Evolutionary conservation across 1,140 invertebrate species (phyloP), one percentile per base, ranked within the genome.

Genomic region (Drosophila paulistorum): DNA sequence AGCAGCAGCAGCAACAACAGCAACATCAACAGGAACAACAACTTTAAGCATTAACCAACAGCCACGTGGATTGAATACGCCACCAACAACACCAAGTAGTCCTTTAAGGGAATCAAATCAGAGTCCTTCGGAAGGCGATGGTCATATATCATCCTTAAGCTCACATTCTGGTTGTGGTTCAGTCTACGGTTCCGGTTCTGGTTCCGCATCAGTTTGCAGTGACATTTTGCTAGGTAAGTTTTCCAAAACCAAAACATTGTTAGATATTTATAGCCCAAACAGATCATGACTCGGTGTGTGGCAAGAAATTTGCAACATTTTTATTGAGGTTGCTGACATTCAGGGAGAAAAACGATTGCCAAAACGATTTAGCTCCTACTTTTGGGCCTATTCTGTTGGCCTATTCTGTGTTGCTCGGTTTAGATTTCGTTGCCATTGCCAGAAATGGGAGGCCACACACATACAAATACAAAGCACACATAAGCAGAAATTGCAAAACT

Each of bases 261-360:
- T 54, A n/a, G 39, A 30, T 30, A 30, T 86, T 83, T 86, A 87
- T 87, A 86, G 72, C 61, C 77, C 68, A 72, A 89, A 79, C 71
- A 82, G 84, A 91, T 91, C 90, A 91, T 90, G 84, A 81, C 90
- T 90, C 85, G 81, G 84, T 75, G 90, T 75, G 68, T 11, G 10
- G 9, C 45, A 51, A 11, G 17, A 51, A n/a, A 51, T 23, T 23
- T 51, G 76, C 80, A 71, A 80, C 82, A 90, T 91, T 91, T 30
- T 91, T 90, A 91, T 91, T 91, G 85, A 90, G 90, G 82, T 87
- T 81, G 79, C 80, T 84, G 82, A 86, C 90, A 91, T 74, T 85
- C 82, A 73, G 65, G 55, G 68, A 69, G 20, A 11, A 61, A 73
- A 61, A 73, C 73, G 69, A 73, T 72, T 79, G 69, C 35, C 76